Base-by-base conservation (phyloP, 2,113 vertebrate species). In the Phyllostomus discolor region DNA sequence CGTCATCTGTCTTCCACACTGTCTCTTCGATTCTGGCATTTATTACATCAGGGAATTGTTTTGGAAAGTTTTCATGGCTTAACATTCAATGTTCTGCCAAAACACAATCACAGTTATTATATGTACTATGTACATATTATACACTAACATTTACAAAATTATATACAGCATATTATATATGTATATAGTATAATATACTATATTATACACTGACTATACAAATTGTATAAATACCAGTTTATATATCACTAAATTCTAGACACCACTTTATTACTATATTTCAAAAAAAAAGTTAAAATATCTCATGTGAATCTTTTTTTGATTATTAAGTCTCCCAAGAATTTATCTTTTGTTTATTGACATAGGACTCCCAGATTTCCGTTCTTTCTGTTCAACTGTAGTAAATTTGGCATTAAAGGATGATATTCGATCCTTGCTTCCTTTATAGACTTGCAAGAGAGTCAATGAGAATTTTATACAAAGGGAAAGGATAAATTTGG, bases 321-420 rank as follows among this genome's bases (percentile, higher is more conserved):
- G 57, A 14, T 75, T 93, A 94, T 92, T 78, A 94, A 88, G 35
- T 75, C 59, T 95, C 64, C 43, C 72, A 66, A 87, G 93, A n/a
- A 93, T 97, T 97, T 98, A 67, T 82, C 73, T 92, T 93, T 96
- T 98, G 90, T 96, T 94, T 97, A 96, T 97, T 97, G 90, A 88
- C 92, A 91, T n/a, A 70, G 20, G 46, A 50, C 24, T 94, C 89
- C 93, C 90, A 96, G 92, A 97, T 95, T 97, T 97, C 97, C 94
- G 35, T 81, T 97, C 84, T 54, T 96, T 95, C 97, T 96, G 86
- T 97, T 88, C 73, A 88, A 15, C 43, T 15, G 69, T 59, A 94
- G 80, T 87, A 95, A 70, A 90, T 94, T 96, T 96, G 88, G 90
- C 93, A 95, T 94, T 93, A 94, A 33, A 10, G 66, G 66, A 87